A percentile compares a stretch with the other conserved stretches of the same genome.
Evolutionary conservation across 2,797 vertebrate species (phyloP).

Genomic region (Nyctalus aviator): DNA sequence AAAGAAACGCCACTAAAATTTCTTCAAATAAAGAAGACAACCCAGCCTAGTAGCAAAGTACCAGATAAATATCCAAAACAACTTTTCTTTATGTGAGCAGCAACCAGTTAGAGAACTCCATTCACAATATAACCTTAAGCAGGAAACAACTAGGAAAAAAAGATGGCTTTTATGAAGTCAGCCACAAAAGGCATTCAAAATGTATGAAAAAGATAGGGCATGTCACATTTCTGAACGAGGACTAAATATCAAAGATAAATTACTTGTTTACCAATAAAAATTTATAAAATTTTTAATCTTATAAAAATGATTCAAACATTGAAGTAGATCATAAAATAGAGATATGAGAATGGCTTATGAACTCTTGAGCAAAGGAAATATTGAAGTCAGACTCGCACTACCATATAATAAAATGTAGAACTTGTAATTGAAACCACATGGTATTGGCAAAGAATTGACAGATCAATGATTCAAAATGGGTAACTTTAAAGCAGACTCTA

Average conservation of each 20-base stretch:
- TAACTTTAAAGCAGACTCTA: constrained; percentile 69
- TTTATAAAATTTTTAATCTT: constrained; percentile 52
- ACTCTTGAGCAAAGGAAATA: constrained; percentile 65
- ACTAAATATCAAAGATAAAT: constrained; percentile 49
- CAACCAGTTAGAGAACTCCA: constrained; percentile 10
- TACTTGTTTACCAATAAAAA: constrained; percentile 49
- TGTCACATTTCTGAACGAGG: constrained; percentile 29
- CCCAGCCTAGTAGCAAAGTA: neutral
- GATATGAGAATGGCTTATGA: constrained; percentile 68
- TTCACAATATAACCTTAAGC: neutral
- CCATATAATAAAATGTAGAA: constrained; percentile 67
- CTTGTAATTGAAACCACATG: constrained; percentile 67
- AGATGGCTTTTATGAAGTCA: constrained; percentile 45
- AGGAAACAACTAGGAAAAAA: constrained; percentile 39
- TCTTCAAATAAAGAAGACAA: constrained; percentile 39
- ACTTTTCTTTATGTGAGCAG: neutral
- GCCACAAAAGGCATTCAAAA: constrained; percentile 43
- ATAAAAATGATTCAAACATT: constrained; percentile 61
- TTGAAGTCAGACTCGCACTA: constrained; percentile 64
- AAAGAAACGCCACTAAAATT: constrained; percentile 18
- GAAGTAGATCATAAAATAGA: constrained; percentile 61
- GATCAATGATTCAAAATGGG: constrained; percentile 68
- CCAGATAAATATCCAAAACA: neutral
- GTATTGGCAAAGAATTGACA: constrained; percentile 70
- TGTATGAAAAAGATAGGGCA: neutral